A percentile compares a stretch with the other conserved stretches of the same genome.
These are phyloP conservation scores for Montipora sp. DNA, from an alignment of 64 coral and sea anemone genomes.

Conservation along the genomic window DNA sequence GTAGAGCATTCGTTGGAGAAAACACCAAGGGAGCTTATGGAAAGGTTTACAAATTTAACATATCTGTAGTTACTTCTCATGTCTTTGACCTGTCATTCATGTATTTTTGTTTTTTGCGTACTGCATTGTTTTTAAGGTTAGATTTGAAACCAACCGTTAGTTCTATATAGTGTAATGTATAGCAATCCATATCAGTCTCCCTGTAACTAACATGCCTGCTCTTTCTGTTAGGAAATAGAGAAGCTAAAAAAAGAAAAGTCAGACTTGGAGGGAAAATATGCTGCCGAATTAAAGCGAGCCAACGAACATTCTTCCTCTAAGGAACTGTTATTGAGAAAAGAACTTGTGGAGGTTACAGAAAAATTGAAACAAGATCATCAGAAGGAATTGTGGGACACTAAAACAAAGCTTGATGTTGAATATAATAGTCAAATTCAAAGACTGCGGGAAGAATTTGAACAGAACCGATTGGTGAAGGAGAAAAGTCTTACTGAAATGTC, in stretches of 20 bases:
- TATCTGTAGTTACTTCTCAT: too few species aligned
- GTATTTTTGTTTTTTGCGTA: too few species aligned
- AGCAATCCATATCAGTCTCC: background rate
- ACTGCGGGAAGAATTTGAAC: slow-evolving; percentile 63
- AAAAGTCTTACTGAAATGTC: slow-evolving; percentile 49
- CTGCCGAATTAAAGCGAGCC: slow-evolving; percentile 70
- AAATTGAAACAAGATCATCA: slow-evolving; percentile 65
- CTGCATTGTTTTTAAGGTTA: too few species aligned
- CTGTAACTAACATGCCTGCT: background rate
- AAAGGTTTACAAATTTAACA: too few species aligned
- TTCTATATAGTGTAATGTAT: background rate
- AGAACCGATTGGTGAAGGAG: slow-evolving; percentile 47
- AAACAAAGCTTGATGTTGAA: slow-evolving; percentile 49
- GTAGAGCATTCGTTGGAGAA: too few species aligned
- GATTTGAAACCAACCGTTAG: too few species aligned
- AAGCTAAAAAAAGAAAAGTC: slow-evolving; percentile 78
- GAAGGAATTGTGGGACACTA: slow-evolving; percentile 65
- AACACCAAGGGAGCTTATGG: too few species aligned
- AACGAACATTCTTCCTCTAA: slow-evolving; percentile 73
- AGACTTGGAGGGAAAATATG: slow-evolving; percentile 85
- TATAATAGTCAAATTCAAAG: slow-evolving; percentile 39
- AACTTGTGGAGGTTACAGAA: slow-evolving; percentile 77
- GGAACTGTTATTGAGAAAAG: slow-evolving; percentile 71
- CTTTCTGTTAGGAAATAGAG: slow-evolving; percentile 65
- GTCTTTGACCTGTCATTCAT: too few species aligned